Base-by-base conservation (phyloP, 2,113 vertebrate species). In the Dipodomys spectabilis region DNA sequence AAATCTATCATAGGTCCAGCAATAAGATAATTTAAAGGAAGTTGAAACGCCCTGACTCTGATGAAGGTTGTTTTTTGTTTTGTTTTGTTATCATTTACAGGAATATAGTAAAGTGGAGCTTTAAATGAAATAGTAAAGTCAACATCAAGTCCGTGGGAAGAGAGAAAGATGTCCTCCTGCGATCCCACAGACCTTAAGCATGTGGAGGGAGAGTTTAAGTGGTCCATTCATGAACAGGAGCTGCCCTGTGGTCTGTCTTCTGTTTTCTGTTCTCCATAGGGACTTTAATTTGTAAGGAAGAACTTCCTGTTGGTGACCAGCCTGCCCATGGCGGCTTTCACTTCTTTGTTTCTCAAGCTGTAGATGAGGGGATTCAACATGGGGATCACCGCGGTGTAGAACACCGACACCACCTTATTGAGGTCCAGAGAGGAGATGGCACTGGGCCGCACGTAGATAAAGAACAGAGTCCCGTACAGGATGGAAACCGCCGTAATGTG, bases 291-390 rank as follows among this genome's bases (percentile, higher is more conserved):
- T 73, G 53, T 60, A 6, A 75, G 15, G 27, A 89, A 82, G 60
- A 85, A 28, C 18, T 81, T 94, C 11, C 53, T 73, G 69, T 73
- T 92, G 13, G 80, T 2, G 15, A 93, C 74, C 0, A 20, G 86
- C 64, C 95, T 92, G 0, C 25, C 15, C 65, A 96, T 15, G 23
- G 94, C 90, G 3, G 84, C 78, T 45, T 96, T 96, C 3, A 95
- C 92, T 4, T 94, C 96, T 13, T 97, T 93, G 64, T 96, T 97
- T 25, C 91, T 93, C 44, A 97, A 32, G 53, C 96, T 94, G 64
- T 96, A 96, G 81, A 96, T 94, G 22, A 96, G 79, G 0, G 95
- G 95, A 3, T 96, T 97, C 53, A 97, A n/a, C 88, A 95, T 95
- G 74, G 95, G 97, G 22, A 94, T 90, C 49, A 94, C 95, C 0